Evolutionary conservation across 2,113 vertebrate species (phyloP).

Genomic region (Prietella phreatophila): DNA sequence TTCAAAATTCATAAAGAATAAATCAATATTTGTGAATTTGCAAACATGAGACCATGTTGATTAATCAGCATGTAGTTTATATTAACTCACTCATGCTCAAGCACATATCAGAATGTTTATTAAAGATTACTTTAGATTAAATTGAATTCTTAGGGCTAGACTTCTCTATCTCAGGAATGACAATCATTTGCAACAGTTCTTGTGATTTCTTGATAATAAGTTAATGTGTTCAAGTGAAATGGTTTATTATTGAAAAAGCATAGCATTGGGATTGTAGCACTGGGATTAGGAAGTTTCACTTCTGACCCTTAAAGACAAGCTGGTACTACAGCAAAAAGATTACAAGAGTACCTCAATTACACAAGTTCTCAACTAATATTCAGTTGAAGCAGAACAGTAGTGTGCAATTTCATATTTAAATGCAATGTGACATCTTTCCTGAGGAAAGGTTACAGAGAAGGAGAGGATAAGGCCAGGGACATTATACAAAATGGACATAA

Average conservation of each 20-base stretch:
- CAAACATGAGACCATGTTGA: neutral
- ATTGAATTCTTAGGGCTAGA: neutral
- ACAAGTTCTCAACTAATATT: neutral
- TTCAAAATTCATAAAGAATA: neutral
- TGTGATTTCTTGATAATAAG: neutral
- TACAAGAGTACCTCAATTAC: neutral
- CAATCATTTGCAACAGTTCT: neutral
- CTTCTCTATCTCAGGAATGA: neutral
- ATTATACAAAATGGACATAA: slow-evolving; percentile 67
- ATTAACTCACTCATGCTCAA: slow-evolving; percentile 56
- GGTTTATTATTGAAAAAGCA: neutral
- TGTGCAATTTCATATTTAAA: slow-evolving; percentile 36
- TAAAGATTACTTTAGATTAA: slow-evolving; percentile 22
- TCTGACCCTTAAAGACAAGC: neutral
- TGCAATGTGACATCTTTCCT: slow-evolving; percentile 52
- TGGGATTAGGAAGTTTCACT: neutral
- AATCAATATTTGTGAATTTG: neutral
- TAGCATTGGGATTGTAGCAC: neutral
- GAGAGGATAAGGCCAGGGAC: slow-evolving; percentile 60
- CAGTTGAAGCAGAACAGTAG: neutral
- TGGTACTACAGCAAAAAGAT: neutral
- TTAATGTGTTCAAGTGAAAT: neutral
- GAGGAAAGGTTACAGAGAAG: slow-evolving; percentile 63
- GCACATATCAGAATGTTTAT: slow-evolving; percentile 30
- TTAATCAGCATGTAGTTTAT: slow-evolving; percentile 28